A percentile compares a stretch with the other conserved stretches of the same genome.
phyloP scores from a whole-genome alignment of 2,113 vertebrate genomes.

The Phocoena sinus region DNA sequence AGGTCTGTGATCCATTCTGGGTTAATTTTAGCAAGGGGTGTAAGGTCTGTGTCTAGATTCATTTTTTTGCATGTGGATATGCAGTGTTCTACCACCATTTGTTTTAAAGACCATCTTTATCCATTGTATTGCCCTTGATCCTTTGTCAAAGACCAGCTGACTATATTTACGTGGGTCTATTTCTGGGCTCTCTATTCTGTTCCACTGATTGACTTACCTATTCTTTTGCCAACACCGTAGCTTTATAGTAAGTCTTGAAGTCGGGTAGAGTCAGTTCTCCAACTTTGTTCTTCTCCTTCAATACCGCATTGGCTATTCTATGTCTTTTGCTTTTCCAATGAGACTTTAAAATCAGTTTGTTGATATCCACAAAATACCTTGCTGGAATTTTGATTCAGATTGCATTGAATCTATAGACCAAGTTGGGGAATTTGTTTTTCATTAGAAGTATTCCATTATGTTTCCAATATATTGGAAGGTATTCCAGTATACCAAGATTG shows the following conservation, averaged over 20 bases:
- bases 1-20: not conserved
- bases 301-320: not conserved
- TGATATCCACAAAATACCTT: not conserved
- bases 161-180: not conserved
- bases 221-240: not conserved
- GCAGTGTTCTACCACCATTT: not conserved
- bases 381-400: not conserved
- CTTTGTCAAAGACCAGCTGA: not conserved
- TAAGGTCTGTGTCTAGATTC: not conserved
- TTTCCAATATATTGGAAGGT: not conserved
- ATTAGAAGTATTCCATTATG: not conserved
- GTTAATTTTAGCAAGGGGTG: not conserved
- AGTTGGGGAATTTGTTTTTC: not conserved
- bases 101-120: not conserved
- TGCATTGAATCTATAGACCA: not conserved
- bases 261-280: not conserved
- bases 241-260: not conserved
- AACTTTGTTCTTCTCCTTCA: not conserved
- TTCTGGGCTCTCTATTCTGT: not conserved
- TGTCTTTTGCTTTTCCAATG: not conserved
- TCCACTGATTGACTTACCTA: not conserved
- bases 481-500: not conserved
- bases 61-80: not conserved
- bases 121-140: not conserved
- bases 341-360: not conserved